phyloP scores from a whole-genome alignment of 2,797 vertebrate genomes.

The Rhinophrynus dorsalis region DNA sequence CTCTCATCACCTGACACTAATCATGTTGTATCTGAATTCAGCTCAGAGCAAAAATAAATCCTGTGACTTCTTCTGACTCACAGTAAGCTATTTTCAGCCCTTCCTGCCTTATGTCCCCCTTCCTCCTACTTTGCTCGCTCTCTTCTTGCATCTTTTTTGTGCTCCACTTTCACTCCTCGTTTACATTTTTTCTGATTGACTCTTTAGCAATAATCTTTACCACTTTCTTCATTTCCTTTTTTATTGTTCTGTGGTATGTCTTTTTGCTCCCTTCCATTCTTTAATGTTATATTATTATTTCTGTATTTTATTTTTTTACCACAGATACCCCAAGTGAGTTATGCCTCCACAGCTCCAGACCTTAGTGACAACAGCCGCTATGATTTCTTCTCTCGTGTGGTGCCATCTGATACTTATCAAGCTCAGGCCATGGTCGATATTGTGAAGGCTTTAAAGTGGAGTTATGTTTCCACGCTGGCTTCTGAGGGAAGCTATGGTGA shows the following conservation, averaged over 20 bases:
- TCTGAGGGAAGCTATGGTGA: constrained; percentile 94
- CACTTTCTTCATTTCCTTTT: not conserved
- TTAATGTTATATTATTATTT: not conserved
- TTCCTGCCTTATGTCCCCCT: not conserved
- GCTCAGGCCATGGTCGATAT: constrained; percentile 97
- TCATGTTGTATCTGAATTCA: constrained; percentile 8
- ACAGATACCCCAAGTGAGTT: constrained; percentile 95
- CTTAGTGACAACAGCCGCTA: constrained; percentile 95
- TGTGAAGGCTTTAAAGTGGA: constrained; percentile 92
- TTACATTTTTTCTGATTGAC: too few relatives aligned
- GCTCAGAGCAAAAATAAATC: constrained; percentile 31
- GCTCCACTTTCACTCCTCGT: too few relatives aligned
- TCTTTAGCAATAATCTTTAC: not conserved
- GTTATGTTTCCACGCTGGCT: constrained; percentile 92
- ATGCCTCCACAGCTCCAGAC: constrained; percentile 91
- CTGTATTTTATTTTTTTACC: not conserved
- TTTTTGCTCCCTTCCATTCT: too few relatives aligned
- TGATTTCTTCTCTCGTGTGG: constrained; percentile 93
- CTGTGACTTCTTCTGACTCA: constrained; percentile 30
- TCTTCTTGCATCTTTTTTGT: too few relatives aligned
- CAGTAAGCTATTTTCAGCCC: constrained; percentile 19
- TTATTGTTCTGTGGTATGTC: too few relatives aligned
- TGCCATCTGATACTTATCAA: constrained; percentile 93
- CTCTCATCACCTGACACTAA: not conserved
- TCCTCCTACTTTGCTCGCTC: not conserved